phyloP scores from a whole-genome alignment of 2,113 vertebrate genomes.

The Phycodurus eques region DNA sequence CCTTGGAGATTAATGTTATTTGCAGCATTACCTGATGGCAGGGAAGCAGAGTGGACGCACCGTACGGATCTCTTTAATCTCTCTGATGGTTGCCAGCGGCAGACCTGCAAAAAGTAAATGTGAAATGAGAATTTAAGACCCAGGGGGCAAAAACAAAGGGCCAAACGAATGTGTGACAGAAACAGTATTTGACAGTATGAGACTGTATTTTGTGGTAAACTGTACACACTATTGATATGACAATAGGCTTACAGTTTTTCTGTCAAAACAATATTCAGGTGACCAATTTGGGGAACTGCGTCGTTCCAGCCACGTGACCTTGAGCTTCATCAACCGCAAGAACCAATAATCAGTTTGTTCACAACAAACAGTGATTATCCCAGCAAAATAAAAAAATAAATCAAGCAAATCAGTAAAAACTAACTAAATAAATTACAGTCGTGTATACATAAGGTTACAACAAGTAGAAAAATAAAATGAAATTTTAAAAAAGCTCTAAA shows the following conservation, averaged over 20 bases:
- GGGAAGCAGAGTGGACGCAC: constrained; percentile 54
- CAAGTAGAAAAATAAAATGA: too few species aligned
- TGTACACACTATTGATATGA: neutral
- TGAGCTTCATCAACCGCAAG: too few species aligned
- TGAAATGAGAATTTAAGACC: constrained; percentile 3
- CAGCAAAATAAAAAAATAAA: too few species aligned
- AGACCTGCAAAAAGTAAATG: constrained; percentile 16
- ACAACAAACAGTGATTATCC: too few species aligned
- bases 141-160: neutral
- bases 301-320: too few species aligned
- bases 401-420: too few species aligned
- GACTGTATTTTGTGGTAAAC: neutral
- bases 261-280: neutral
- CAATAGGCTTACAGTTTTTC: neutral
- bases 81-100: constrained; percentile 35
- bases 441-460: too few species aligned
- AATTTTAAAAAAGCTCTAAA: too few species aligned
- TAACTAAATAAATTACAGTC: too few species aligned
- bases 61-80: constrained; percentile 18
- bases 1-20: constrained; percentile 65
- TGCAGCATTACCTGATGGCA: constrained; percentile 62
- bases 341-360: too few species aligned
- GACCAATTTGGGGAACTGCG: too few species aligned
- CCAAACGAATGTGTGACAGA: neutral
- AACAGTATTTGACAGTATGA: neutral